phyloP scores from a whole-genome alignment of 2,113 vertebrate species.

The Carassius auratus region DNA sequence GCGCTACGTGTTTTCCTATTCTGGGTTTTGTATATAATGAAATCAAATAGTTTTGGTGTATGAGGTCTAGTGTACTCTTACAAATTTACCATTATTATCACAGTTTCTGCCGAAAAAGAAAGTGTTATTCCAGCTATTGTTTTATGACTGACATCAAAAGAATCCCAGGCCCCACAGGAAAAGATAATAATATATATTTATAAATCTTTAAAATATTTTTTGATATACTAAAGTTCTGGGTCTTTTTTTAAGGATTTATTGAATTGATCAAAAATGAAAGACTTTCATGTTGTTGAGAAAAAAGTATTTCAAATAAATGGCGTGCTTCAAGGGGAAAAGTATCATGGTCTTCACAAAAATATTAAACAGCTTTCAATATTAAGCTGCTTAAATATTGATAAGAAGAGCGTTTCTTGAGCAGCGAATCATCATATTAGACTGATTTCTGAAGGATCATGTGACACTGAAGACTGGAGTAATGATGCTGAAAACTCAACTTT shows the following conservation, averaged over 20 bases:
- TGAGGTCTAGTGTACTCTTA: background rate
- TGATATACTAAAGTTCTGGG: no score
- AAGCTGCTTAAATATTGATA: background rate
- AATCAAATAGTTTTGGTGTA: background rate
- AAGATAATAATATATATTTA: no score
- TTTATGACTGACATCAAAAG: background rate
- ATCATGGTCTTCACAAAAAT: background rate
- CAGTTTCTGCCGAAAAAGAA: background rate
- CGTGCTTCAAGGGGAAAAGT: background rate
- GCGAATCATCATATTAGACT: background rate
- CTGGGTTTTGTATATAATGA: slow-evolving; percentile 1
- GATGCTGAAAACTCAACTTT: background rate
- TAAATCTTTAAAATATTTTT: no score
- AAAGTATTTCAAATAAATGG: background rate
- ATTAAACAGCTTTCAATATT: background rate
- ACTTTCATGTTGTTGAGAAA: background rate
- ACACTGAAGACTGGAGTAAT: background rate
- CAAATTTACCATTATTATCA: background rate
- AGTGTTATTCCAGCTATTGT: background rate
- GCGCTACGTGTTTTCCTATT: background rate
- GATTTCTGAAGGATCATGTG: background rate
- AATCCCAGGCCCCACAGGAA: background rate
- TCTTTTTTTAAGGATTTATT: background rate
- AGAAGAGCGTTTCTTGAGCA: background rate
- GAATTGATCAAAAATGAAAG: background rate